These are phyloP conservation scores for pig (Sus scrofa) DNA, from an alignment of 2,113 vertebrate genomes.

Conservation along the genomic window DNA sequence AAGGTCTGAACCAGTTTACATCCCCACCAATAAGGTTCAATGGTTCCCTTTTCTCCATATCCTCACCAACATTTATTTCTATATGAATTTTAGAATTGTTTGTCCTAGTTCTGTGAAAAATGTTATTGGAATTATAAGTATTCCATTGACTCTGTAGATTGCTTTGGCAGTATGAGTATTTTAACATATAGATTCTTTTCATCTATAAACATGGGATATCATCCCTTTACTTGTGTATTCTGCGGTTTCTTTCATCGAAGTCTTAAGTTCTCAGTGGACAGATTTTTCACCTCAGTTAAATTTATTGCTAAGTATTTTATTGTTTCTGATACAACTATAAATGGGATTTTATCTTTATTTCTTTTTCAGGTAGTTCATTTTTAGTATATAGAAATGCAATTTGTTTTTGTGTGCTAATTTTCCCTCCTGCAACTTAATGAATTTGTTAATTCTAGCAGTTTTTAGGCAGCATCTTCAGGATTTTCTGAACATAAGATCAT, in stretches of 20 bases:
- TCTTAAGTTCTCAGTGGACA: neutral
- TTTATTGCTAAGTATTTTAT: neutral
- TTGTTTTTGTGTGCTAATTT: neutral
- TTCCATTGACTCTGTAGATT: neutral
- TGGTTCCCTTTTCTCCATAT: no score
- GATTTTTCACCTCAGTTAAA: neutral
- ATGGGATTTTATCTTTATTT: neutral
- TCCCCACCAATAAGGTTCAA: neutral
- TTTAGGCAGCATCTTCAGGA: neutral
- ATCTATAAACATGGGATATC: neutral
- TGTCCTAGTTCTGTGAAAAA: neutral
- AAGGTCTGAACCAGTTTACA: neutral
- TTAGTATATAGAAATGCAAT: neutral
- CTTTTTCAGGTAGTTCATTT: neutral
- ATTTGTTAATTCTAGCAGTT: neutral
- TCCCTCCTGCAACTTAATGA: neutral
- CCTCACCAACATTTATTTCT: neutral
- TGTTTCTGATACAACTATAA: neutral
- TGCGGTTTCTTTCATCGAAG: neutral
- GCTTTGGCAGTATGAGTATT: neutral
- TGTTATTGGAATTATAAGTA: neutral
- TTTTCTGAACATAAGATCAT: neutral
- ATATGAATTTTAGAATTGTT: neutral
- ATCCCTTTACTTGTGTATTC: neutral
- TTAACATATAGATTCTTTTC: neutral